Evolutionary conservation across 2,888 invertebrate genomes (phyloP), one percentile per base, ranked within the genome.

Genomic region (Spicauda simplicius): DNA sequence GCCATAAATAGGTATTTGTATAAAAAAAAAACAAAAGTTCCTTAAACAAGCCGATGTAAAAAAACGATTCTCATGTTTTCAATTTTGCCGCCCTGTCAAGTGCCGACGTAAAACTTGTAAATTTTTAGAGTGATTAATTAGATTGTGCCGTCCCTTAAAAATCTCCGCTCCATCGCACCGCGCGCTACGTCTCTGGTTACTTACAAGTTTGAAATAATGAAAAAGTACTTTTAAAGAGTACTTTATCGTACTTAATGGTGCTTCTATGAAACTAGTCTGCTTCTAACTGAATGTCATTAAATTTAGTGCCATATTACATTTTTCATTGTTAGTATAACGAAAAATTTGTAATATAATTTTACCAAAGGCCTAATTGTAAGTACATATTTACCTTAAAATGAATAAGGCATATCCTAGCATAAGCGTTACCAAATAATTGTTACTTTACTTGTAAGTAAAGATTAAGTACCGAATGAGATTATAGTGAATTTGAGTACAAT

Each of bases 201-300:
- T 14, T 12, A 41, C 2, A 14, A 14, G 1, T 12, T 41, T 41
- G 14, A 14, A 1, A 2, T 41, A 41, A 41, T 7, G 10, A 1
- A 10, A 14, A 41, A 41, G 41, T 18, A 57, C 41, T 57, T 41
- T 16, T 2, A 48, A 25, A 45, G 45, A 45, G n/a, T 50, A 57
- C n/a, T 19, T 57, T 12, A 45, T 20, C 14, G 52, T 64, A 59
- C 54, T 45, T 65, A 65, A 65, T 59, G 65, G 65, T 65, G 65
- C 65, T 65, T 41, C 37, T 41, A 53, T 65, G 11, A 19, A 59
- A 59, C 65, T 59, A 59, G 65, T 65, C 59, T 59, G 14, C 30
- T 58, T 20, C 5, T 58, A 45, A 45, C 19, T 50, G 5, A 16
- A 50, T 50, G 12, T 41, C 41, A 41, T 58, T 20, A 20, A 19